A percentile compares a stretch with the other conserved stretches of the same genome.
Evolutionary conservation across 2,888 invertebrate species (phyloP).

Genomic region (Mongoloraphidia duomilia): DNA sequence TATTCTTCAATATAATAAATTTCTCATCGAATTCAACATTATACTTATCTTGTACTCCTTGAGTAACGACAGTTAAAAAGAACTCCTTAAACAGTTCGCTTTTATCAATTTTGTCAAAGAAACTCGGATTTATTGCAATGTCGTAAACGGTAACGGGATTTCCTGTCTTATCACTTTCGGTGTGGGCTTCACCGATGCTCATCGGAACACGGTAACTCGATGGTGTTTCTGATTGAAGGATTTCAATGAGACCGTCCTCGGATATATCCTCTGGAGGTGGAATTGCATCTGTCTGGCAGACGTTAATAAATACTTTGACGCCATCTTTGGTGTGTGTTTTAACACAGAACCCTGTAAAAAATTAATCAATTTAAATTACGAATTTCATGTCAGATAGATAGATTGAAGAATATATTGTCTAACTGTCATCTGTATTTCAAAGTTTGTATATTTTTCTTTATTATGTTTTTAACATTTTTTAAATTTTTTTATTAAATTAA

Average conservation of each 20-base stretch:
- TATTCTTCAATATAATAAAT: conserved; percentile 54
- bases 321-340: conserved; percentile 52
- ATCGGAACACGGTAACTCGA: conserved; percentile 69
- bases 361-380: no score
- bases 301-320: conserved; percentile 72
- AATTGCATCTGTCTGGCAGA: conserved; percentile 66
- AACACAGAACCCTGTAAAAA: conserved; percentile 54
- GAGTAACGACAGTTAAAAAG: conserved; percentile 63
- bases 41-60: conserved; percentile 67
- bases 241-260: conserved; percentile 51
- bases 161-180: conserved; percentile 64
- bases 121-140: conserved; percentile 65
- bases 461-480: no score
- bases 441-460: no score
- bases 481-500: no score
- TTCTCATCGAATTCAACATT: conserved; percentile 51
- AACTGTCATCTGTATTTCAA: no score
- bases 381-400: no score
- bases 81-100: conserved; percentile 62
- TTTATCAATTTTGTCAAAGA: conserved; percentile 58
- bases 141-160: conserved; percentile 63
- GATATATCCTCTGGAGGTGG: conserved; percentile 57
- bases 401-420: no score
- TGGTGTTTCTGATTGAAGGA: conserved; percentile 52
- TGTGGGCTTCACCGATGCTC: conserved; percentile 74